Percentiles rank a stretch among this genome's conserved stretches.
Conservation (phyloP, 2,113 vertebrate species). For the Chiloscyllium plagiosum region DNA sequence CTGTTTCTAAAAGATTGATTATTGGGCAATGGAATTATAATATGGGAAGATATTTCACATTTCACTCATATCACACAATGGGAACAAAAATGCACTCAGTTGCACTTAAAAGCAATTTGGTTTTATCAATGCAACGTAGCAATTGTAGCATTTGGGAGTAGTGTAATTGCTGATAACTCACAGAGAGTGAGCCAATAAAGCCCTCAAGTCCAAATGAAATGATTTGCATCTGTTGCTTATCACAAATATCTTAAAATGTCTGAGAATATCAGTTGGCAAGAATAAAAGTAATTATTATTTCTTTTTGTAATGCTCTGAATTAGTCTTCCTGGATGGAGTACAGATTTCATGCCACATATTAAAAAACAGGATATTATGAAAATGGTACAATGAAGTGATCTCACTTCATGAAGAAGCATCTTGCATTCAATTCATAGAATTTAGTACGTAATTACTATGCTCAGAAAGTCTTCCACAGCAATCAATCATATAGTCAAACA, state of each 20-base stretch:
- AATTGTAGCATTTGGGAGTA: not conserved
- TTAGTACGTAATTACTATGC: not conserved
- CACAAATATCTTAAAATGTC: not conserved
- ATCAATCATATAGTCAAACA: not conserved
- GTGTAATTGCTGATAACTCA: not conserved
- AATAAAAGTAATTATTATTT: not conserved
- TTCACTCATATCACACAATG: conserved; percentile 52
- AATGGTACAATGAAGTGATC: not conserved
- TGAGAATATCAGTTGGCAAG: not conserved
- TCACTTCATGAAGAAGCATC: not conserved
- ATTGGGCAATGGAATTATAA: conserved; percentile 74
- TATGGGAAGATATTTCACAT: conserved; percentile 60
- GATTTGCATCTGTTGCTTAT: not conserved
- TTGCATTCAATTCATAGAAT: not conserved
- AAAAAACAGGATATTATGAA: not conserved
- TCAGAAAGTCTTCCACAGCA: not conserved
- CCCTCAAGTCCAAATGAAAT: not conserved
- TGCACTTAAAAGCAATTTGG: conserved; percentile 8
- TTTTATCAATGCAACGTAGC: not conserved
- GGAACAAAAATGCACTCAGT: conserved; percentile 51
- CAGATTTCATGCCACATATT: conserved; percentile 3
- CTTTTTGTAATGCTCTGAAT: not conserved
- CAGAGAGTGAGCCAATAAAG: not conserved
- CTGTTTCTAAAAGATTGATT: conserved; percentile 81
- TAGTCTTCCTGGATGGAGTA: not conserved